Base-by-base conservation (phyloP, 2,888 invertebrate species). In the Aelia acuminata region DNA sequence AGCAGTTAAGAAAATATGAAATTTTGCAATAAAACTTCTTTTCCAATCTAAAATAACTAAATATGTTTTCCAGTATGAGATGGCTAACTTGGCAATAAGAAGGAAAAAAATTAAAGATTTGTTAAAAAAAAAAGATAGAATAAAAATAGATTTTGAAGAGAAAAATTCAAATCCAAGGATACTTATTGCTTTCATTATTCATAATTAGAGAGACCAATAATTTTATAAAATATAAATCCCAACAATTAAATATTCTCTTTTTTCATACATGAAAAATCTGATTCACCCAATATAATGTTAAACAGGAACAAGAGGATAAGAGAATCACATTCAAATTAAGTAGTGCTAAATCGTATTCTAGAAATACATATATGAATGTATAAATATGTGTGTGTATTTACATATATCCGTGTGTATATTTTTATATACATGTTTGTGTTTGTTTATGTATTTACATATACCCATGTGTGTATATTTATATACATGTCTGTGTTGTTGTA, bases 291-390 rank as follows among this genome's bases (percentile, higher is more conserved):
- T 70, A 70, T 26, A 26, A 57, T 57, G 26, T 57, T 3, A 70
- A 31, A 31, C 1, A 35, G 35, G 35, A 70, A 70, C 31, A 70
- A 70, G 5, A 35, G 5, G 35, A 70, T 20, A 31, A 70, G 35
- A 70, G 35, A 70, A 70, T 70, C 31, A 35, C 35, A 70, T 70
- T 35, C 63, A 70, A 70, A 70, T 70, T 70, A 70, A 70, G 63
- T 70, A 70, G 35, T 70, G 31, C 63, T 26, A 63, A 63, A 63
- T 63, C 15, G 31, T 26, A 63, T 63, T 63, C 31, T 31, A 31
- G 18, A 35, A 35, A 35, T 31, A 63, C 18, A 70, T 7, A 5
- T 26, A 70, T 35, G 18, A 15, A 20, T 63, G 15, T n/a, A 10
- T 53, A 10, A n/a, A 5, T 53, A n/a, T 53, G 49, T 20, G n/a